Base-by-base conservation (phyloP, 2,888 invertebrate species). In the Emmelina monodactyla region DNA sequence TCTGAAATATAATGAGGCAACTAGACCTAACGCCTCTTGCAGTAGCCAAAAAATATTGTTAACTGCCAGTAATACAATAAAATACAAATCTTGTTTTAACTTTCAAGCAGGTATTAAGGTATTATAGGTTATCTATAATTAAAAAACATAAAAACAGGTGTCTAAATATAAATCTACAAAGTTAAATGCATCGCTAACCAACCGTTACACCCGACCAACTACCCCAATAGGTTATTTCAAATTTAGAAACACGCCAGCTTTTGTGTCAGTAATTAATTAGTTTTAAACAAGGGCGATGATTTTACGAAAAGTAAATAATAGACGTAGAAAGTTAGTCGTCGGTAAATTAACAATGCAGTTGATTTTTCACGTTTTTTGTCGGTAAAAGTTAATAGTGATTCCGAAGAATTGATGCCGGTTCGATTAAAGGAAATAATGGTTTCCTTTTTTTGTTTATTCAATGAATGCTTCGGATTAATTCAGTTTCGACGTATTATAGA, bases 261-360 rank as follows among this genome's bases (percentile, higher is more conserved):
- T 29, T 73, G 58, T 50, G 47, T 41, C 46, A 61, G 58, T 78
- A 78, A 78, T 79, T 79, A 78, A 78, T 78, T 78, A 76, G 59
- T 58, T 57, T 62, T 67, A 76, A 78, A 79, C 76, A 78, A 75
- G 73, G 61, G 58, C 65, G 70, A 78, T 76, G 76, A 76, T 70
- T 67, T 65, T 72, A 59, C 70, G 57, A 71, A 76, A 78, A 66
- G 69, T 67, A 78, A 76, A 76, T 75, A 75, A 56, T 60, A 61
- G 53, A 55, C 44, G 62, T 64, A 61, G 67, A 72, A 69, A 69
- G 63, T 49, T 51, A 50, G 52, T 54, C 56, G 55, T 61, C 62
- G 63, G 65, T 56, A 65, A 65, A 67, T 62, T 66, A 71, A 73
- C 68, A 69, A 70, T 72, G 55, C 55, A 42, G 59, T 62, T 57